Evolutionary conservation across 1,140 invertebrate species (phyloP), one percentile per base, ranked within the genome.

Genomic region (Whitmania pigra): DNA sequence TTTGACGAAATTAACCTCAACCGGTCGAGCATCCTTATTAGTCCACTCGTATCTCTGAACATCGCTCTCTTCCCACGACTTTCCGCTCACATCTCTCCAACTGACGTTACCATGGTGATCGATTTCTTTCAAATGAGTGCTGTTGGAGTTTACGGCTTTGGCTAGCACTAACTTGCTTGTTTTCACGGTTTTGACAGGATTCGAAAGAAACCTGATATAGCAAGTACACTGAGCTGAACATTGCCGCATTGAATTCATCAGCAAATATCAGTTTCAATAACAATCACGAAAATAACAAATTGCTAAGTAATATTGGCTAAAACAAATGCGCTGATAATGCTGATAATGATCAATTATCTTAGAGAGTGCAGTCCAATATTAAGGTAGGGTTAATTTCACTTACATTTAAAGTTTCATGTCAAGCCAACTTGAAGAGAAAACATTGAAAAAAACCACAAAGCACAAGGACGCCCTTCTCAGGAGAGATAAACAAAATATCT

Each of bases 151-250:
- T 9, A 49, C 25, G 20, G 69, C 27, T 25, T 25, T 22, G 49
- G 25, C 18, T 13, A 70, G 53, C 25, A 68, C 27, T 22, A 68
- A 29, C n/a, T 68, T 29, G 67, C 36, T 68, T 68, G 36, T 68
- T 68, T 68, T 68, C 22, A n/a, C 67, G n/a, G 67, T 68, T 36
- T 68, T 68, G n/a, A 68, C 67, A n/a, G 67, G n/a, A 22, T 43
- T 68, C 36, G 18, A 22, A 68, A 68, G 29, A 25, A 31, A 63
- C 57, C 57, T 63, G 57, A 31, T 13, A 15, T 1, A 13, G 22
- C 22, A 63, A 63, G 22, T 20, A n/a, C 54, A 9, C 6, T 63
- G 11, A 63, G 11, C 2, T 13, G 18, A 18, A 63, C 2, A 11
- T 63, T 63, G 43, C 43, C 0, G 43, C 43, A 11, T 49, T 49